Evolutionary conservation across 1,140 invertebrate species (phyloP), one percentile per base, ranked within the genome.

Genomic region (Panulirus ornatus): DNA sequence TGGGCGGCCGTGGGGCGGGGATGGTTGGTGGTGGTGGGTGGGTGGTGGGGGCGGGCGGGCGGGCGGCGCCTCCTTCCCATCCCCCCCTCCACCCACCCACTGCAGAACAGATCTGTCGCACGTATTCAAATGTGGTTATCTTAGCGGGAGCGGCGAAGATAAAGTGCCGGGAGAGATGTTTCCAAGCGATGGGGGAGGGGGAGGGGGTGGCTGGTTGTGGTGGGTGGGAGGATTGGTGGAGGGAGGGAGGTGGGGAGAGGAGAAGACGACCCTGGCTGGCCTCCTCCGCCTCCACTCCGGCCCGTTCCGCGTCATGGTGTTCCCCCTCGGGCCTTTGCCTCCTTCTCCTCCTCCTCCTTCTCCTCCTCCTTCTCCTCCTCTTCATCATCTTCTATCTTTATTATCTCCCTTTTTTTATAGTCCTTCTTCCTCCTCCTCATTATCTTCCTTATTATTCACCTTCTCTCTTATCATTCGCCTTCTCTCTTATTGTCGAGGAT

Each of bases 101-200:
- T 11, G 2, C 78, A 38, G 44, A 34, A 79, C 19, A 38, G 78
- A 81, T 81, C 44, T 81, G 44, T 81, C n/a, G 78, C n/a, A 19
- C 42, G 78, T 54, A 81, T 81, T 81, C 78, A 81, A 81, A 81
- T 81, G 78, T 38, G 44, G 42, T 81, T 81, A 81, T 81, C 54
- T 76, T 76, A 40, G 70, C 19, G 38, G n/a, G 73, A 44, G 14
- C 14, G 73, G 44, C 22, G 44, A 8, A 11, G 73, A 76, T 8
- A 8, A n/a, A 2, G 38, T 0, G 78, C 6, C 6, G 3, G 5
- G 63, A 70, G 63, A 19, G n/a, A n/a, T n/a, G n/a, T n/a, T n/a
- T n/a, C n/a, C n/a, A n/a, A n/a, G n/a, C n/a, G n/a, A n/a, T 30
- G 44, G 38, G 38, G 38, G 73, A 38, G 38, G 38, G 38, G 38